A percentile compares a stretch with the other conserved stretches of the same genome.
Conservation (phyloP, 2,797 vertebrate species). For the Harpagifer antarcticus region DNA sequence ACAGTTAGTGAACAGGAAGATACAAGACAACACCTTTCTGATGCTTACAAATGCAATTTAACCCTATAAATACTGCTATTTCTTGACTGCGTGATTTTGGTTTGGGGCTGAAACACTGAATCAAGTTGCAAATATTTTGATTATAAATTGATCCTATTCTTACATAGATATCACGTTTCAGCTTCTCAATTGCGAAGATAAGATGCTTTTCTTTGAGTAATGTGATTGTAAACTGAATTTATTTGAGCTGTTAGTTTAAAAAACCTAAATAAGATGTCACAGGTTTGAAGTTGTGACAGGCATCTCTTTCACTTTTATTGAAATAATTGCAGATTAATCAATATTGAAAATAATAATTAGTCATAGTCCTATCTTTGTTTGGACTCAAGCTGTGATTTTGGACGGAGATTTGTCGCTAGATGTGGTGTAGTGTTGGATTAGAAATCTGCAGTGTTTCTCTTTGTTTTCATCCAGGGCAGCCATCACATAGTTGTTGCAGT, state of each 20-base stretch:
- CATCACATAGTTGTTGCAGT: not conserved
- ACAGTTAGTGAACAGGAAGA: slow-evolving; percentile 5
- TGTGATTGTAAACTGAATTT: too few relatives aligned
- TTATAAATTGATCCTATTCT: not conserved
- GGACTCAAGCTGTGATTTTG: not conserved
- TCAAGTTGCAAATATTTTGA: not conserved
- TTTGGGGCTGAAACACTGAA: not conserved
- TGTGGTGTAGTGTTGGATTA: not conserved
- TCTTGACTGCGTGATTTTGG: not conserved
- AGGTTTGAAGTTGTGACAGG: not conserved
- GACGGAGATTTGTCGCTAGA: not conserved
- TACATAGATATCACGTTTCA: not conserved
- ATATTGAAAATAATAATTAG: not conserved
- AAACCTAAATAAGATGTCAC: not conserved
- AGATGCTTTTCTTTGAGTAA: not conserved
- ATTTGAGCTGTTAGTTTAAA: not conserved
- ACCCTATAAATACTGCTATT: not conserved
- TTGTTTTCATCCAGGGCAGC: not conserved
- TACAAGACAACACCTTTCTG: not conserved
- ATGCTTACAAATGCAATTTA: not conserved
- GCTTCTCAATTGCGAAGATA: too few relatives aligned
- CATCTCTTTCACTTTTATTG: too few relatives aligned
- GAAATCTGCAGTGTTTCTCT: not conserved
- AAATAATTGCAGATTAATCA: not conserved
- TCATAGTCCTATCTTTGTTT: not conserved